Conservation (phyloP, 2,113 vertebrate genomes). For the Sminthopsis crassicaudata region DNA sequence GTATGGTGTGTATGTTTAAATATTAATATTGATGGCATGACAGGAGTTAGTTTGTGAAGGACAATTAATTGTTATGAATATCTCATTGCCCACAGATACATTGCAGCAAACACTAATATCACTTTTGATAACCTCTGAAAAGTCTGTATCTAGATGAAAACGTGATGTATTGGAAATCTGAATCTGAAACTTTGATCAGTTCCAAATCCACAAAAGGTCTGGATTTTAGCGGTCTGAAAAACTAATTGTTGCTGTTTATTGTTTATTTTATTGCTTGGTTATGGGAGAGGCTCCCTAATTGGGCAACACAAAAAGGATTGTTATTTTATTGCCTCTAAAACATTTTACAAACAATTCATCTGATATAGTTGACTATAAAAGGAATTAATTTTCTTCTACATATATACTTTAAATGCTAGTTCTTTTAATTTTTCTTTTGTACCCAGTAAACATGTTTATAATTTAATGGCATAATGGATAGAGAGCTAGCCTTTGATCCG, state of each 20-base stretch:
- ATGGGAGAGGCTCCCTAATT: not conserved
- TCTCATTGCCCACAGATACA: not conserved
- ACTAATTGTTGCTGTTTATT: not conserved
- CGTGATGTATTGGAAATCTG: not conserved
- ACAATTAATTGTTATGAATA: not conserved
- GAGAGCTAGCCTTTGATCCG: not conserved
- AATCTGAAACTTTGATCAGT: slow-evolving; percentile 11
- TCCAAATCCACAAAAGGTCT: not conserved
- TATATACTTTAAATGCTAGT: not conserved
- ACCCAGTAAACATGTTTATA: not conserved
- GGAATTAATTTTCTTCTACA: not conserved
- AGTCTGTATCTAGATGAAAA: slow-evolving; percentile 21
- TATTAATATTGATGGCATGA: not conserved
- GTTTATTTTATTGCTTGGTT: not conserved
- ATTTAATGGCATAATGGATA: not conserved
- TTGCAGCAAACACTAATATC: not conserved
- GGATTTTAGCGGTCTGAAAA: not conserved
- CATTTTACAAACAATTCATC: not conserved
- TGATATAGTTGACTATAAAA: not conserved
- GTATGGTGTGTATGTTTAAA: not conserved
- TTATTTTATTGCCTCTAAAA: not conserved
- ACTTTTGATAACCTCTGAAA: not conserved
- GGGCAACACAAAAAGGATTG: not conserved
- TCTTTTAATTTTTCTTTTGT: not conserved
- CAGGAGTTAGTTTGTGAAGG: not conserved